phyloP scores from a whole-genome alignment of 2,888 invertebrate genomes.

The Nycteola revayana region DNA sequence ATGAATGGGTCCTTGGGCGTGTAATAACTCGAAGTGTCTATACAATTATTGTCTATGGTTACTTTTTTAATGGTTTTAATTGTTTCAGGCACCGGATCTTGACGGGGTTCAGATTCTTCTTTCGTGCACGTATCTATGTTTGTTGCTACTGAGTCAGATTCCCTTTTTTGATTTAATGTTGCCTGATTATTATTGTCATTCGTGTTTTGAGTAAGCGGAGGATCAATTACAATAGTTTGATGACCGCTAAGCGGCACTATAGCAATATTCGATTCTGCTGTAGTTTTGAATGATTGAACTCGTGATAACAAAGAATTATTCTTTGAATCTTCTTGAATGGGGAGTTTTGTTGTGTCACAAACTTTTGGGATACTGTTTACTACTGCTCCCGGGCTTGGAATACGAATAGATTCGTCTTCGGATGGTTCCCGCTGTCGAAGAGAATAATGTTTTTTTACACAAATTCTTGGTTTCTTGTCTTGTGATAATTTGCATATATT shows the following conservation, averaged over 20 bases:
- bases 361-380: slow-evolving; percentile 44
- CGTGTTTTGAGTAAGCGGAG: slow-evolving; percentile 55
- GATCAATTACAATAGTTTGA: slow-evolving; percentile 78
- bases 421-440: slow-evolving; percentile 72
- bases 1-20: slow-evolving; percentile 71
- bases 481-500: slow-evolving; percentile 53
- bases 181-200: slow-evolving; percentile 29
- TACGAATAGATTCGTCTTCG: slow-evolving; percentile 56
- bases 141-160: background rate
- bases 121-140: slow-evolving; percentile 21
- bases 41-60: slow-evolving; percentile 29
- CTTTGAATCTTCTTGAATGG: slow-evolving; percentile 44
- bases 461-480: slow-evolving; percentile 49
- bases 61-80: slow-evolving; percentile 32
- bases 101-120: slow-evolving; percentile 14
- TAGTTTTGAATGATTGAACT: slow-evolving; percentile 74
- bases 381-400: slow-evolving; percentile 66
- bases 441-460: slow-evolving; percentile 75
- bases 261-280: slow-evolving; percentile 71
- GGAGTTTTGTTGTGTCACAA: slow-evolving; percentile 21
- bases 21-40: slow-evolving; percentile 58
- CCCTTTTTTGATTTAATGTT: slow-evolving; percentile 16
- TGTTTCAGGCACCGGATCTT: slow-evolving; percentile 31
- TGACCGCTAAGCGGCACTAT: slow-evolving; percentile 76
- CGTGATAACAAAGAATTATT: slow-evolving; percentile 63